These are phyloP conservation scores for Orthosia gracilis DNA, from an alignment of 2,888 invertebrate species.

Conservation along the genomic window DNA sequence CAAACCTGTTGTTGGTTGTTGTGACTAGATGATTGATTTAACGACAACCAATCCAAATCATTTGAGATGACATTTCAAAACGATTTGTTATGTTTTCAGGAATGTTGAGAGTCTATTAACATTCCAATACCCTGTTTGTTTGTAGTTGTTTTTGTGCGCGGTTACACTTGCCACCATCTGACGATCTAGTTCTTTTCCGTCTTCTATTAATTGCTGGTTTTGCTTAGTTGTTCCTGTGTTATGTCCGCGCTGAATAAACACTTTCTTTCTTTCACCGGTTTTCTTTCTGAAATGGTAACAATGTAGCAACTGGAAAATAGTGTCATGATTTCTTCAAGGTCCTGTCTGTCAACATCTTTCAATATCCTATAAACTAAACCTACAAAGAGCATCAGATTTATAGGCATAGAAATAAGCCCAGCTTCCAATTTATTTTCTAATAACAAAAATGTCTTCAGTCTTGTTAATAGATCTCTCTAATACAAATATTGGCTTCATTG, in stretches of 20 bases:
- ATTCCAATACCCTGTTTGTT: not conserved
- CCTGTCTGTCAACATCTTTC: constrained; percentile 3
- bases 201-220: not conserved
- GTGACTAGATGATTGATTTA: constrained; percentile 17
- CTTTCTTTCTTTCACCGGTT: not conserved
- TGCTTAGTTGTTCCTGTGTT: not conserved
- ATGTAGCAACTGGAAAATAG: not conserved
- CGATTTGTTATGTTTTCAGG: not conserved
- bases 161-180: too few species aligned
- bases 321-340: constrained; percentile 11
- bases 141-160: constrained; percentile 1
- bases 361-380: constrained; percentile 27
- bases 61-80: constrained; percentile 5
- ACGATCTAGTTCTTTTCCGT: not conserved
- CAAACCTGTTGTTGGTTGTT: not conserved
- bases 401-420: constrained; percentile 7
- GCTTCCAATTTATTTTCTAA: constrained; percentile 19
- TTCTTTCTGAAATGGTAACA: not conserved
- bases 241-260: not conserved
- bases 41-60: constrained; percentile 5
- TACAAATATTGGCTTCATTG: constrained; percentile 2
- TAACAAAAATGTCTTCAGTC: constrained; percentile 5
- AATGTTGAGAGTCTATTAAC: constrained; percentile 2
- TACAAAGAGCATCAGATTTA: constrained; percentile 40
- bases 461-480: not conserved